phyloP scores from a whole-genome alignment of 2,797 vertebrate species.

The Erethizon dorsatum region DNA sequence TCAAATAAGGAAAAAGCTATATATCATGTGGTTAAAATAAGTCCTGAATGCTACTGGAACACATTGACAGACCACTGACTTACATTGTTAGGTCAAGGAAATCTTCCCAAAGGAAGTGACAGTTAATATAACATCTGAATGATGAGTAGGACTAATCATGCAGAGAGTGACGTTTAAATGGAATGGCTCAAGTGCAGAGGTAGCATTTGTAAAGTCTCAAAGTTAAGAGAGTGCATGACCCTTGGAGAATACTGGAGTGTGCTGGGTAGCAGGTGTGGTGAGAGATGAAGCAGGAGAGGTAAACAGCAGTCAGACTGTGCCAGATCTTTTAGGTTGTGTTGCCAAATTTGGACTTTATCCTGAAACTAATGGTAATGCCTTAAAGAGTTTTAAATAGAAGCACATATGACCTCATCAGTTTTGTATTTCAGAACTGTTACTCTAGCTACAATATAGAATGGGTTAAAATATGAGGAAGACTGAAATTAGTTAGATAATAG shows the following conservation, averaged over 20 bases:
- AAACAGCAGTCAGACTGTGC: not conserved
- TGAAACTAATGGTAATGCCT: not conserved
- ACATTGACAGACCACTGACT: not conserved
- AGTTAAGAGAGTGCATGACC: not conserved
- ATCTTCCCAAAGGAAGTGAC: not conserved
- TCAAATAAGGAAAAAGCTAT: not conserved
- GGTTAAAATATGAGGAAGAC: conserved; percentile 13
- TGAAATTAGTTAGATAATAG: not conserved
- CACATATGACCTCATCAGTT: not conserved
- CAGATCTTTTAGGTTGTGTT: not conserved
- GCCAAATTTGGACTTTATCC: conserved; percentile 24
- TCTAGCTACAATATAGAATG: not conserved
- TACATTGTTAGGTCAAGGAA: not conserved
- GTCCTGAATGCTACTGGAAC: not conserved
- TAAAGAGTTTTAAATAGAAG: conserved; percentile 35
- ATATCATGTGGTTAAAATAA: not conserved
- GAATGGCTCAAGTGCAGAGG: not conserved
- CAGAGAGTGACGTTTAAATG: not conserved
- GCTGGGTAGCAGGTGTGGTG: not conserved
- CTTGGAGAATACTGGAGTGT: not conserved
- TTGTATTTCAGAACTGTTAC: not conserved
- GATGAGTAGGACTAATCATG: not conserved
- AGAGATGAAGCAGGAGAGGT: not conserved
- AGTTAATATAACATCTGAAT: not conserved
- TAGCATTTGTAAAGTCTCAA: not conserved